These are phyloP conservation scores for Myripristis jacobus DNA, from an alignment of 2,797 vertebrate genomes.

Conservation along the genomic window DNA sequence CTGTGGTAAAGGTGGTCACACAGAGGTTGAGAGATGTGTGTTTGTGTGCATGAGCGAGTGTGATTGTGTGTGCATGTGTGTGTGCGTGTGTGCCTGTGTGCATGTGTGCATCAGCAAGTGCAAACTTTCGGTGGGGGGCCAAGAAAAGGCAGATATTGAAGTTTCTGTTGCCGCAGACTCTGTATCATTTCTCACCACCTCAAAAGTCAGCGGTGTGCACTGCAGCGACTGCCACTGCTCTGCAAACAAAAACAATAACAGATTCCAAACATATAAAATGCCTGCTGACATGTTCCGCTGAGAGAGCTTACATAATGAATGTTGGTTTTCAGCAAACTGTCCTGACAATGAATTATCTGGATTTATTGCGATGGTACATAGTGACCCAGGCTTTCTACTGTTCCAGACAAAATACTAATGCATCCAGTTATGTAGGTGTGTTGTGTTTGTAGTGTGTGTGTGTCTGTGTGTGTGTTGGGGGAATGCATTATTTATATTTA, in stretches of 20 bases:
- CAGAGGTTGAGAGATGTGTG: slow-evolving; percentile 61
- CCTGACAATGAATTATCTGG: slow-evolving; percentile 73
- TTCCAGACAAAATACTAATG: slow-evolving; percentile 66
- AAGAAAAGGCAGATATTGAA: slow-evolving; percentile 43
- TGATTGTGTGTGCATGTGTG: slow-evolving; percentile 34
- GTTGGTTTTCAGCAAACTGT: slow-evolving; percentile 74
- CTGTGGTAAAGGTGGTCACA: slow-evolving; percentile 73
- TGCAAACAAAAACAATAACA: slow-evolving; percentile 66
- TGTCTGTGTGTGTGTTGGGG: slow-evolving; percentile 32
- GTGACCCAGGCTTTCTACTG: slow-evolving; percentile 68
- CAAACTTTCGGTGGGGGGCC: slow-evolving; percentile 50
- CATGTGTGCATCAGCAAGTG: slow-evolving; percentile 38
- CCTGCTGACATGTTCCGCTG: slow-evolving; percentile 69
- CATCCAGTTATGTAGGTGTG: slow-evolving; percentile 56
- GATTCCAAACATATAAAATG: slow-evolving; percentile 68
- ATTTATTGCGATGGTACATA: slow-evolving; percentile 68
- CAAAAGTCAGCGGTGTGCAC: slow-evolving; percentile 70
- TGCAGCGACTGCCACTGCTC: slow-evolving; percentile 64
- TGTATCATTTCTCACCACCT: slow-evolving; percentile 73
- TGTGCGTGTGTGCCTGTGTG: slow-evolving; percentile 36
- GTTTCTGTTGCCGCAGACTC: slow-evolving; percentile 75
- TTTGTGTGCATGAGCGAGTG: neutral
- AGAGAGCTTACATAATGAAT: slow-evolving; percentile 74
- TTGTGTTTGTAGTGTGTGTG: slow-evolving; percentile 39
- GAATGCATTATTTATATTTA: slow-evolving; percentile 58